Percentiles rank a stretch among this genome's conserved stretches.
These are phyloP conservation scores for Drosophila mojavensis DNA, from an alignment of 1,140 invertebrate species.

Conservation along the genomic window DNA sequence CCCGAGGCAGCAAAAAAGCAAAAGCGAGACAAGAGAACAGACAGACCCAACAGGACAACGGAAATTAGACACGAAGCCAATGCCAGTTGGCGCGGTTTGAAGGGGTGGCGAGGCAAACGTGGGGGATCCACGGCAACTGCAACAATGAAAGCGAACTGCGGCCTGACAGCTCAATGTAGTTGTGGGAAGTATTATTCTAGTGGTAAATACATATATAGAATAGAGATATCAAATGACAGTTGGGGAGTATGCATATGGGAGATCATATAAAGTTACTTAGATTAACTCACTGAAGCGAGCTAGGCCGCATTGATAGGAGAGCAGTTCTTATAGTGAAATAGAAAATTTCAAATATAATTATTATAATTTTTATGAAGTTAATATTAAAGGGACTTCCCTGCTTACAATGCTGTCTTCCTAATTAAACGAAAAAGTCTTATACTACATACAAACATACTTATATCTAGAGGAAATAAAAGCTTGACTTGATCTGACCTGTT, in stretches of 20 bases:
- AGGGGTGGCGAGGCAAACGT: constrained; percentile 10
- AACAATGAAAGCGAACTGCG: constrained; percentile 19
- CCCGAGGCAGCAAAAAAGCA: constrained; percentile 40
- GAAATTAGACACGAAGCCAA: constrained; percentile 8
- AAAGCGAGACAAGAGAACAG: constrained; percentile 1
- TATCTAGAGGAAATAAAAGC: not conserved
- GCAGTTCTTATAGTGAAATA: too few species aligned
- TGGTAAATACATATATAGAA: constrained; percentile 4
- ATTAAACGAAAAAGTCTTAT: not conserved
- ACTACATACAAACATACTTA: too few species aligned
- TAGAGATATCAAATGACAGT: too few species aligned
- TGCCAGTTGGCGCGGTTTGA: constrained; percentile 36
- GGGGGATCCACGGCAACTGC: constrained; percentile 31
- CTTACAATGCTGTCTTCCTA: too few species aligned
- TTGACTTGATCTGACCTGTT: not conserved
- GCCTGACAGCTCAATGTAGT: constrained; percentile 6
- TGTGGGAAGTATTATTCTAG: not conserved
- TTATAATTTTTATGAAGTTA: too few species aligned
- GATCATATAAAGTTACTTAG: not conserved
- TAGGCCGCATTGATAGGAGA: too few species aligned
- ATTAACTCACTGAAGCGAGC: not conserved
- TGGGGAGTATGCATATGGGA: too few species aligned
- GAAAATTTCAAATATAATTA: too few species aligned
- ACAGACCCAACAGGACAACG: constrained; percentile 26
- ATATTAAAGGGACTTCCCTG: too few species aligned